Base-by-base conservation (phyloP, 2,797 vertebrate genomes). In the Babyrousa celebensis region DNA sequence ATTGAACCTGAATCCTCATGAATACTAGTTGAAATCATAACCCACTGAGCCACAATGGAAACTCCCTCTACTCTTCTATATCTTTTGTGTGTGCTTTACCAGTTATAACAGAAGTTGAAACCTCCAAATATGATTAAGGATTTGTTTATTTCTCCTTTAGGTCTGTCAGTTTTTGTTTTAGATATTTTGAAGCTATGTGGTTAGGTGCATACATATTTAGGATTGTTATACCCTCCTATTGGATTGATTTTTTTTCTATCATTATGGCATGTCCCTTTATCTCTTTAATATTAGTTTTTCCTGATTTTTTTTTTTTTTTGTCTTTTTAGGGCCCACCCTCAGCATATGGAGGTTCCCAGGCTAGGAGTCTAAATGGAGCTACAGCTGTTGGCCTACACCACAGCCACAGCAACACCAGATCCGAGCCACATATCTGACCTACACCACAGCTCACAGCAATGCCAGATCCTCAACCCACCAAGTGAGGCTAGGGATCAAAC, bases 251-350 rank as follows among this genome's bases (percentile, higher is more conserved):
- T 84, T 78, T 84, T 78, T 78, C 75, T 70, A 84, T 80, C 60
- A 43, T 82, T 92, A 79, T 83, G 62, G 71, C 92, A 70, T 89
- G 36, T 83, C 63, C 29, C 32, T 67, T 95, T 92, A 90, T 80
- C 83, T 85, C 67, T 88, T 90, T 89, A 89, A 67, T 92, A 75
- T 63, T 68, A 78, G 92, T 14, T 92, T 71, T 92, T 91, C 56
- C n/a, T 93, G 71, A 85, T 65, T 93, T 14, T 92, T 71, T 92
- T 91, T 93, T 14, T 92, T 71, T 92, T 91, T 36, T 3, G 36
- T 36, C 36, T 36, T 36, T 36, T 36, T 36, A 36, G 36, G 36
- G 36, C 36, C 36, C 36, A 36, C 36, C 36, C 36, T 36, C 36
- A 36, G 36, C 36, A 36, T 36, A 36, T 36, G 36, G 36, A 36